A percentile compares a stretch with the other conserved stretches of the same genome.
Conservation (phyloP, 2,888 invertebrate species). For the Ormyrus thymus region DNA sequence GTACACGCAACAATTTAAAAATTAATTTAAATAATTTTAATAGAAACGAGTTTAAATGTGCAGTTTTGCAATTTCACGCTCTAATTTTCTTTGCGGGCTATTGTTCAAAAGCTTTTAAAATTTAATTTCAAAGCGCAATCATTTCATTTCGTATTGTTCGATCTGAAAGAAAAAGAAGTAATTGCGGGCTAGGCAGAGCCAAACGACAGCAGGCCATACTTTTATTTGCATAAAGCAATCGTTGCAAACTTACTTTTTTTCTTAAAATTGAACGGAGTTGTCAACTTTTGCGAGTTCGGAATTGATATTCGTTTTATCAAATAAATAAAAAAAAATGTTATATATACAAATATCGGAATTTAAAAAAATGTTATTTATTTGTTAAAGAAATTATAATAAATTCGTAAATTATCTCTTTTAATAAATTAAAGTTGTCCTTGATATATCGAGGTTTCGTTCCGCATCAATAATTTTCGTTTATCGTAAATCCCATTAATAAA, state of each 20-base stretch:
- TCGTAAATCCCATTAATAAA: not conserved
- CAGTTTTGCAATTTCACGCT: too few relatives aligned
- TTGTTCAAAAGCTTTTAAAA: not conserved
- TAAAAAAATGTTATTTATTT: slow-evolving; percentile 1
- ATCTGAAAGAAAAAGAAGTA: not conserved
- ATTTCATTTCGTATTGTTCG: not conserved
- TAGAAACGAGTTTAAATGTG: too few relatives aligned
- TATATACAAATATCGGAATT: not conserved
- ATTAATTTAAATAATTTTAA: too few relatives aligned
- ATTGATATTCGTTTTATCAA: slow-evolving; percentile 3
- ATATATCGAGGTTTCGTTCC: too few relatives aligned
- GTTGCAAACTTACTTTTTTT: slow-evolving; percentile 11
- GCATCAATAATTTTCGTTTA: not conserved
- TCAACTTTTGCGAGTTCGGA: slow-evolving; percentile 1
- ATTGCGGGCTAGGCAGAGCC: not conserved
- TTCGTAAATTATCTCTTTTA: not conserved
- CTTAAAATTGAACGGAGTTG: not conserved
- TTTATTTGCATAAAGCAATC: slow-evolving; percentile 27
- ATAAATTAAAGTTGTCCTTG: too few relatives aligned
- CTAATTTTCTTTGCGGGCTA: too few relatives aligned
- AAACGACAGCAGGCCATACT: slow-evolving; percentile 22
- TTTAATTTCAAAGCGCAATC: not conserved
- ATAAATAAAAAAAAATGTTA: not conserved
- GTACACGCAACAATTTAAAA: too few relatives aligned
- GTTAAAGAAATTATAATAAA: not conserved